These are phyloP conservation scores for Octomys mimax DNA, from an alignment of 2,797 vertebrate genomes.

Conservation along the genomic window DNA sequence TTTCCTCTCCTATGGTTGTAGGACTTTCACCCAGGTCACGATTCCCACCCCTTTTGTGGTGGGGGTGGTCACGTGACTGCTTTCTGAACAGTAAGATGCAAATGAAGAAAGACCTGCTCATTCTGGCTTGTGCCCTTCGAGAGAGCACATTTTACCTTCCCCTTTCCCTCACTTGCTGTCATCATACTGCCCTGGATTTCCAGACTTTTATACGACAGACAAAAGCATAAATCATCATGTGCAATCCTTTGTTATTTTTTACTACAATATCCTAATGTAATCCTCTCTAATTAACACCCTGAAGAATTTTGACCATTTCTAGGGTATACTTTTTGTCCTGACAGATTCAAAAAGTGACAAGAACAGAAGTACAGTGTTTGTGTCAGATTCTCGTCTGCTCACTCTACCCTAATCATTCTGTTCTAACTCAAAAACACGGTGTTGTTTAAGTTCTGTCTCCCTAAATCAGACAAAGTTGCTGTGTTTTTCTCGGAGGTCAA, in stretches of 20 bases:
- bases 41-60: too few relatives aligned
- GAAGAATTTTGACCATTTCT: too few relatives aligned
- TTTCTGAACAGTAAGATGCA: not conserved
- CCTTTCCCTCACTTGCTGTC: not conserved
- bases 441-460: not conserved
- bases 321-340: not conserved
- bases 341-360: not conserved
- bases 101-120: rapidly evolving
- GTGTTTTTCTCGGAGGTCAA: not conserved
- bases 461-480: not conserved
- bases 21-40: too few relatives aligned
- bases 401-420: not conserved
- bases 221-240: rapidly evolving
- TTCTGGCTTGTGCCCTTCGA: not conserved
- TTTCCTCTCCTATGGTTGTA: not conserved
- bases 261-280: not conserved
- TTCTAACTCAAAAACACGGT: not conserved
- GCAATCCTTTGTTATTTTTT: rapidly evolving
- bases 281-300: not conserved
- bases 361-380: not conserved
- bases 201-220: rapidly evolving
- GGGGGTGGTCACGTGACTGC: not conserved
- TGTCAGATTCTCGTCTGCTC: not conserved
- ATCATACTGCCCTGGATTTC: not conserved
- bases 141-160: too few relatives aligned